phyloP scores from a whole-genome alignment of 2,888 invertebrate genomes.

The Drosophila setosimentum region DNA sequence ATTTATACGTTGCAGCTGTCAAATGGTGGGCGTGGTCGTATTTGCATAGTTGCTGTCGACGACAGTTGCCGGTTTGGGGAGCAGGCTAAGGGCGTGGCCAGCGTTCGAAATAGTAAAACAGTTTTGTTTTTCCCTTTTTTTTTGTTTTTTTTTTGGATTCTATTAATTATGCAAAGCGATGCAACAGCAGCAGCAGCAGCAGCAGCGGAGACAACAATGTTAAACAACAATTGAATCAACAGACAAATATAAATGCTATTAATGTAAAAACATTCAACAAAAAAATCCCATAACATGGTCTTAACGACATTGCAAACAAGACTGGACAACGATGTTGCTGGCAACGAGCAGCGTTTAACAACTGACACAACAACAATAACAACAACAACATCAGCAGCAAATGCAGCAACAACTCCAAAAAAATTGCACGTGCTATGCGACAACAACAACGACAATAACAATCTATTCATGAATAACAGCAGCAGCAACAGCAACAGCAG shows the following conservation, averaged over 20 bases:
- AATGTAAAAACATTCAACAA: slow-evolving; percentile 23
- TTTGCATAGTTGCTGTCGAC: slow-evolving; percentile 46
- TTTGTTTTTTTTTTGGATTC: neutral
- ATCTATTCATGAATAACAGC: slow-evolving; percentile 24
- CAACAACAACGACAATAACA: slow-evolving; percentile 28
- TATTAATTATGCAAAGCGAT: neutral
- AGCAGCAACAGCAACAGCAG: slow-evolving; percentile 29
- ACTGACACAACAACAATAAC: slow-evolving; percentile 4
- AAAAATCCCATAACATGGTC: slow-evolving; percentile 75
- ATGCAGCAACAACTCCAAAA: slow-evolving; percentile 11
- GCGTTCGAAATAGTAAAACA: neutral
- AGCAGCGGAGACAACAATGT: slow-evolving; percentile 16
- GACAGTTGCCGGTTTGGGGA: neutral
- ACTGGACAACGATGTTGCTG: slow-evolving; percentile 63
- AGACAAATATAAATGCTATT: neutral
- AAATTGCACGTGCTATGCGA: slow-evolving; percentile 38
- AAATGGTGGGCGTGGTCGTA: slow-evolving; percentile 25
- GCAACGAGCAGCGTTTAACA: slow-evolving; percentile 28
- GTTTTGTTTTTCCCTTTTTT: neutral
- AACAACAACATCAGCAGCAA: slow-evolving; percentile 20
- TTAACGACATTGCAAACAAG: slow-evolving; percentile 82
- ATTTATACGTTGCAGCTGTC: slow-evolving; percentile 61
- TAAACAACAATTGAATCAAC: slow-evolving; percentile 5
- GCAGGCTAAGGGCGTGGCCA: slow-evolving; percentile 2
- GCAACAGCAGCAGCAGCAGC: slow-evolving; percentile 20